Base-by-base conservation (phyloP, 2,888 invertebrate genomes). In the Balanococcus diminutus region DNA sequence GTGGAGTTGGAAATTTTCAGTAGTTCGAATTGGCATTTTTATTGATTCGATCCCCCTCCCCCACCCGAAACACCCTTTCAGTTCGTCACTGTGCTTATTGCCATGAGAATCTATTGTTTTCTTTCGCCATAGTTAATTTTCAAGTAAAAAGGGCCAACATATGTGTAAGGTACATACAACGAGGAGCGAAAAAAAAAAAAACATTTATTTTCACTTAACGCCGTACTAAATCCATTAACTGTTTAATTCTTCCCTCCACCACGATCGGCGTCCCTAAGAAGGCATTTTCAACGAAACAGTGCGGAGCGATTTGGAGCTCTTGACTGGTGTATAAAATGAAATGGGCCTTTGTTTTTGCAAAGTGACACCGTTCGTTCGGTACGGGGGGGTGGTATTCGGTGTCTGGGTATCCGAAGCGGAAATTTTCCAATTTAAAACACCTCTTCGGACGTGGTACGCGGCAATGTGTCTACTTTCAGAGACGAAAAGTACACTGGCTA, bases 151-250 rank as follows among this genome's bases (percentile, higher is more conserved):
- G 22, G 22, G 22, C 19, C 9, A 14, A 46, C 46, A n/a, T 46
- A 14, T 14, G n/a, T 46, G 5, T 46, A 14, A 46, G 11, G 11
- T 11, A 46, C 4, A 46, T 8, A 46, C 14, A n/a, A 46, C 2
- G 61, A 19, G 22, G 2, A 4, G 19, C 31, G 14, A 31, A 31
- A 31, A 72, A 28, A 72, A 72, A 67, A 72, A 11, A 25, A 72
- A 72, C 72, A 72, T 72, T 72, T 72, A 72, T 72, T 72, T 72
- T 72, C 72, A 72, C 72, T 72, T 72, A 72, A 72, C 72, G 72
- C 31, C 31, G 72, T 72, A n/a, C n/a, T n/a, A 72, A 72, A 72
- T 72, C 72, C 72, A 72, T 72, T 72, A 72, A 72, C 28, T 72
- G 72, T 31, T 72, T 72, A 72, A 72, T 72, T 72, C 31, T 72